phyloP scores from a whole-genome alignment of 2,797 vertebrate species.

The Falco peregrinus region DNA sequence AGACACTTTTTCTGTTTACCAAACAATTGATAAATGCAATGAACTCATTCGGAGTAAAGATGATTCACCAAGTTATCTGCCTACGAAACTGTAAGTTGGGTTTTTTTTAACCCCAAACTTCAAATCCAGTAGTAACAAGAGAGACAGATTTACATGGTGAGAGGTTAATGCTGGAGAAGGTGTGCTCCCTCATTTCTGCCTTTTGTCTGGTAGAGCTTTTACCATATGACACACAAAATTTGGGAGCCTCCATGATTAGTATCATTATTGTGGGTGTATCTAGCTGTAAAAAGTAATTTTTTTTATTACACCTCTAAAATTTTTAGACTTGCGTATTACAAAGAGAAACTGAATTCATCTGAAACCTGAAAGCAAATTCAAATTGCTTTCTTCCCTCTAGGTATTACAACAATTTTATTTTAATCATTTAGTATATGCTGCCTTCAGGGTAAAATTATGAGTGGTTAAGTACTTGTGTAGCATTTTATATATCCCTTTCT shows the following conservation, averaged over 20 bases:
- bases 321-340: not conserved
- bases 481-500: not conserved
- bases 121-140: not conserved
- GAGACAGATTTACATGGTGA: not conserved
- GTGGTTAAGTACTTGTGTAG: not conserved
- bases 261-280: not conserved
- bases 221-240: not conserved
- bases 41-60: conserved; percentile 94
- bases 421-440: not conserved
- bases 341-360: not conserved
- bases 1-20: conserved; percentile 85
- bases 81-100: conserved; percentile 89
- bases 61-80: conserved; percentile 93
- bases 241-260: not conserved
- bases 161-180: not conserved
- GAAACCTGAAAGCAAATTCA: conserved; percentile 7
- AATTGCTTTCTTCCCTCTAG: not conserved
- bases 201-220: not conserved
- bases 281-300: not conserved
- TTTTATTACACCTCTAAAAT: not conserved
- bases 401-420: not conserved
- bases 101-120: not conserved
- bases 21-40: conserved; percentile 90
- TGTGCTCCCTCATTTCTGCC: not conserved
- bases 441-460: not conserved